Evolutionary conservation across 2,113 vertebrate genomes (phyloP).

Genomic region (Pelecanus crispus): DNA sequence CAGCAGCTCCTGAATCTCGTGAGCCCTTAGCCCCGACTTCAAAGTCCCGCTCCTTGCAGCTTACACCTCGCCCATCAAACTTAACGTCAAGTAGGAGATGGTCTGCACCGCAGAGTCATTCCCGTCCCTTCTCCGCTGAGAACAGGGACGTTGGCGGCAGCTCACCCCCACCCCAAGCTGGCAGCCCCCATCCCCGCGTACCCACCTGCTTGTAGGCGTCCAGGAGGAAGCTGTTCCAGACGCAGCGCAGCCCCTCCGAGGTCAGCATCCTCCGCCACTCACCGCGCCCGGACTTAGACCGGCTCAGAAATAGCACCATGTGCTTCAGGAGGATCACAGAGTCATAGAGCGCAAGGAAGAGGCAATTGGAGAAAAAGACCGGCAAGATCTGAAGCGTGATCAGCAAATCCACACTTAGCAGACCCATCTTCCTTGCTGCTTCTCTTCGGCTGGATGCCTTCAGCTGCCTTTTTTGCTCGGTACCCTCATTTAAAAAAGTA

Average conservation of each 20-base stretch:
- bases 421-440: constrained; percentile 80
- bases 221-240: constrained; percentile 96
- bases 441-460: constrained; percentile 48
- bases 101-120: accelerated
- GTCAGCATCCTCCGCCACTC: constrained; percentile 95
- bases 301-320: constrained; percentile 85
- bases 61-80: background rate
- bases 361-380: constrained; percentile 96
- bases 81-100: accelerated
- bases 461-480: constrained; percentile 51
- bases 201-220: constrained; percentile 96
- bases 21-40: background rate
- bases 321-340: constrained; percentile 92
- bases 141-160: background rate
- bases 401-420: constrained; percentile 89
- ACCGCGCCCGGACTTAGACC: constrained; percentile 77
- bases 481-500: constrained; percentile 67
- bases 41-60: background rate
- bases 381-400: constrained; percentile 95
- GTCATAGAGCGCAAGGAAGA: constrained; percentile 95
- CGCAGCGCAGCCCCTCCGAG: constrained; percentile 89
- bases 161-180: background rate
- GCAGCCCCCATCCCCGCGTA: constrained; percentile 18
- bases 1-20: background rate
- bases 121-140: background rate